A percentile compares a stretch with the other conserved stretches of the same genome.
Conservation (phyloP, 2,113 vertebrate species). For the Paralichthys olivaceus region DNA sequence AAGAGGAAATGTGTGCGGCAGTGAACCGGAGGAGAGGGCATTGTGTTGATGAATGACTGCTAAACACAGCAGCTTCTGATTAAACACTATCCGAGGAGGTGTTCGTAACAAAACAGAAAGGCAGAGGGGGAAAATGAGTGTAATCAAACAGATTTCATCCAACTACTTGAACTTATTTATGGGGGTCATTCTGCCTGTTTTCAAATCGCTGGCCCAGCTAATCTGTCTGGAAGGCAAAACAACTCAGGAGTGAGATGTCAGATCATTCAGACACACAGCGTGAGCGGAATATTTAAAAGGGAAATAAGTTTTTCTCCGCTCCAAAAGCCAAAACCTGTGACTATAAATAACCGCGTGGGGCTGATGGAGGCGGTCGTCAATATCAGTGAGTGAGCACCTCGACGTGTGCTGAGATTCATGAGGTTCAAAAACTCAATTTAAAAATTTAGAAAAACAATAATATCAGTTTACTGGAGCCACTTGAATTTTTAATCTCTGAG, state of each 20-base stretch:
- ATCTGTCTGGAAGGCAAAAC: slow-evolving; percentile 64
- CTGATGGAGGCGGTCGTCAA: neutral
- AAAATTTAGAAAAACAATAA: neutral
- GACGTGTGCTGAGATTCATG: neutral
- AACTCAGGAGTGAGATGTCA: slow-evolving; percentile 53
- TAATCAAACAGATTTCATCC: slow-evolving; percentile 66
- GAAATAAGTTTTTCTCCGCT: slow-evolving; percentile 27
- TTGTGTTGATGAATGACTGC: slow-evolving; percentile 55
- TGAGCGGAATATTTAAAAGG: slow-evolving; percentile 51
- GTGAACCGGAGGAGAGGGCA: slow-evolving; percentile 50
- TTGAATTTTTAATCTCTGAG: neutral
- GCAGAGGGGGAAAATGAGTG: slow-evolving; percentile 37
- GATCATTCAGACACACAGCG: slow-evolving; percentile 49
- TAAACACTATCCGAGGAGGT: slow-evolving; percentile 40
- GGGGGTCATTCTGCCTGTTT: slow-evolving; percentile 38
- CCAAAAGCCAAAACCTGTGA: slow-evolving; percentile 15
- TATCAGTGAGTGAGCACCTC: slow-evolving; percentile 4
- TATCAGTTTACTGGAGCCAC: neutral
- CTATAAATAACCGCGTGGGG: slow-evolving; percentile 34
- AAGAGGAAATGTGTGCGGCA: slow-evolving; percentile 42
- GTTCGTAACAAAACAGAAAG: slow-evolving; percentile 38
- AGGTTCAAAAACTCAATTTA: neutral
- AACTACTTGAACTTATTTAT: slow-evolving; percentile 57
- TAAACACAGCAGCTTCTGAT: slow-evolving; percentile 52
- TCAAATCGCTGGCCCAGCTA: slow-evolving; percentile 37